A percentile compares a stretch with the other conserved stretches of the same genome.
Evolutionary conservation across 2,113 vertebrate species (phyloP).

Genomic region (Leucopternis melanops): DNA sequence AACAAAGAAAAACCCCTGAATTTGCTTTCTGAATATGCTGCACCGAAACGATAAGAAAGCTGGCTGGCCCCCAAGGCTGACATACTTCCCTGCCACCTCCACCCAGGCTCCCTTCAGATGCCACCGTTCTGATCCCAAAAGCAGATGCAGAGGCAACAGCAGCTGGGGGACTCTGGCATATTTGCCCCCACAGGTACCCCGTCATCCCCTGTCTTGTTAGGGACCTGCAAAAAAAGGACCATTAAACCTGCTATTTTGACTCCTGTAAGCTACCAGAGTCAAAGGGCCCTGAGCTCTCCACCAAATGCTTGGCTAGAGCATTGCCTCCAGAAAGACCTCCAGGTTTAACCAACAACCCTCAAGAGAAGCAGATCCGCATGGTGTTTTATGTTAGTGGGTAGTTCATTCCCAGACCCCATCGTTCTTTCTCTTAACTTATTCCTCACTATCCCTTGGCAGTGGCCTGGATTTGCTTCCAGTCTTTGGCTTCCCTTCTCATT

Average conservation of each 20-base stretch:
- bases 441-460: background rate
- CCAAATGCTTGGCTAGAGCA: background rate
- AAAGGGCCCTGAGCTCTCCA: background rate
- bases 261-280: background rate
- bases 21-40: background rate
- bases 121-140: background rate
- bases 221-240: background rate
- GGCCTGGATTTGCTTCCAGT: background rate
- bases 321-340: background rate
- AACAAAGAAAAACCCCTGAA: fast-evolving
- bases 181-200: background rate
- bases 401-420: background rate
- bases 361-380: background rate
- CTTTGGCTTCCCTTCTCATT: background rate
- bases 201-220: background rate
- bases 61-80: background rate
- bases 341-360: background rate
- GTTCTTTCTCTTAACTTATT: background rate
- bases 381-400: background rate
- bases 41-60: background rate
- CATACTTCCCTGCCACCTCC: background rate
- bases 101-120: background rate
- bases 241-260: background rate
- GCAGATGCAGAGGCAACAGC: background rate
- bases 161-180: background rate